Evolutionary conservation across 2,888 invertebrate genomes (phyloP).

Genomic region (Polymixis flavicincta): DNA sequence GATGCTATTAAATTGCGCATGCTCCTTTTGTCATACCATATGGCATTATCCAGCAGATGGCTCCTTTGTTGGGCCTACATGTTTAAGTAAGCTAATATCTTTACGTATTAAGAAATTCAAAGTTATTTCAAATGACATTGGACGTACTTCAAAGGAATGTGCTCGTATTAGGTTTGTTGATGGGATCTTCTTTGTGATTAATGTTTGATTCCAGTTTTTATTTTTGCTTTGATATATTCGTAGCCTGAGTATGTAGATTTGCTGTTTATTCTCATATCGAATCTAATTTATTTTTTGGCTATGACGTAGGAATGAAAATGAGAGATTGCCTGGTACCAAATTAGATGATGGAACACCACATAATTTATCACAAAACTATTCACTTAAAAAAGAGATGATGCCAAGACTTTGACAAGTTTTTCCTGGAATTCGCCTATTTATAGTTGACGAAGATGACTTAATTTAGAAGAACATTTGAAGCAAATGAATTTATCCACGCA

Average conservation of each 20-base stretch:
- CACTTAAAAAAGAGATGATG: neutral
- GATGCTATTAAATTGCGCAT: conserved; percentile 90
- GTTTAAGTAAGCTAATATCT: conserved; percentile 79
- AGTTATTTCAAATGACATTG: conserved; percentile 67
- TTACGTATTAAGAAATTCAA: conserved; percentile 67
- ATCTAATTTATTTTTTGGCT: conserved; percentile 13
- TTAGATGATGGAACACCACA: neutral
- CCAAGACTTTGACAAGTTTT: neutral
- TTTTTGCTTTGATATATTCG: conserved; percentile 22
- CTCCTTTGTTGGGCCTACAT: conserved; percentile 80
- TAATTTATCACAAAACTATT: neutral
- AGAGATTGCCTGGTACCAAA: neutral
- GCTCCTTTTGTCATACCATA: conserved; percentile 87
- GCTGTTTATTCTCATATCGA: conserved; percentile 15
- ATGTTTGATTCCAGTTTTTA: conserved; percentile 16
- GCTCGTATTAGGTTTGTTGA: conserved; percentile 36
- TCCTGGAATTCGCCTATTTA: neutral
- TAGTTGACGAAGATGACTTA: neutral
- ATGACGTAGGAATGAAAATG: conserved; percentile 10
- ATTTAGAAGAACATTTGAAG: neutral
- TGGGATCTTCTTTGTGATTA: conserved; percentile 37
- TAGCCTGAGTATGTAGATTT: conserved; percentile 25
- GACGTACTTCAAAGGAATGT: conserved; percentile 58
- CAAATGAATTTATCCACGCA: neutral
- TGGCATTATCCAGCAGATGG: conserved; percentile 89